These are phyloP conservation scores for Pocillopora grandis DNA, from an alignment of 92 coral and sea anemone species.

Conservation along the genomic window DNA sequence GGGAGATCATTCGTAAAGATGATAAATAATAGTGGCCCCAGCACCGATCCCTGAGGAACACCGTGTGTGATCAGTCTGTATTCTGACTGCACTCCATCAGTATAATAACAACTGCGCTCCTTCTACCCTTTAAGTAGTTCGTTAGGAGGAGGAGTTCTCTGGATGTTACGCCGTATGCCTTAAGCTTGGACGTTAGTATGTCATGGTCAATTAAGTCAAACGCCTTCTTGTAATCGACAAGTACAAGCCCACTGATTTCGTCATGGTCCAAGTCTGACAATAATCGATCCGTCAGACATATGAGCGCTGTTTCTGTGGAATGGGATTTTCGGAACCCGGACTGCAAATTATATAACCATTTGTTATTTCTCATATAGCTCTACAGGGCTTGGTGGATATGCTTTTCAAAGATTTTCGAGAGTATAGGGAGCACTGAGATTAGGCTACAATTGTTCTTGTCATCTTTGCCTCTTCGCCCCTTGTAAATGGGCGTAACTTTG, in stretches of 20 bases:
- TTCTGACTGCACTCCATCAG: conserved; percentile 17
- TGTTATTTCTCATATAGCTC: conserved; percentile 21
- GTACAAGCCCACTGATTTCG: conserved; percentile 27
- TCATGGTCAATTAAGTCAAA: conserved; percentile 48
- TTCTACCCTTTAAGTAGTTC: conserved; percentile 29
- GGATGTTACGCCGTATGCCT: conserved; percentile 39
- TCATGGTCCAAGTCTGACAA: neutral
- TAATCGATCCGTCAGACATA: neutral
- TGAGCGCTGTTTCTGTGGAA: conserved; percentile 38
- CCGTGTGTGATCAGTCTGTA: neutral
- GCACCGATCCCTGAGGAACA: conserved; percentile 18
- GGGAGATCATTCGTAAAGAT: conserved; percentile 32
- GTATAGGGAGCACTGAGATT: conserved; percentile 30
- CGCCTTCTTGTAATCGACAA: conserved; percentile 41
- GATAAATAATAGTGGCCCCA: conserved; percentile 29
- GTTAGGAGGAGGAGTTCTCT: conserved; percentile 21
- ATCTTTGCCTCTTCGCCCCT: no score
- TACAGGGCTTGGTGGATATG: conserved; percentile 31
- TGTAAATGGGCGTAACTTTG: neutral
- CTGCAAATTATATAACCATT: conserved; percentile 19
- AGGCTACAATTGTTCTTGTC: neutral
- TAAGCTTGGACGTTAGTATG: conserved; percentile 30
- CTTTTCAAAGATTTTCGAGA: conserved; percentile 22
- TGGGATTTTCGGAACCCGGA: conserved; percentile 29
- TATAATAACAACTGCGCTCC: conserved; percentile 18